Conservation (phyloP, 2,888 invertebrate genomes). For the Adela reaumurella region DNA sequence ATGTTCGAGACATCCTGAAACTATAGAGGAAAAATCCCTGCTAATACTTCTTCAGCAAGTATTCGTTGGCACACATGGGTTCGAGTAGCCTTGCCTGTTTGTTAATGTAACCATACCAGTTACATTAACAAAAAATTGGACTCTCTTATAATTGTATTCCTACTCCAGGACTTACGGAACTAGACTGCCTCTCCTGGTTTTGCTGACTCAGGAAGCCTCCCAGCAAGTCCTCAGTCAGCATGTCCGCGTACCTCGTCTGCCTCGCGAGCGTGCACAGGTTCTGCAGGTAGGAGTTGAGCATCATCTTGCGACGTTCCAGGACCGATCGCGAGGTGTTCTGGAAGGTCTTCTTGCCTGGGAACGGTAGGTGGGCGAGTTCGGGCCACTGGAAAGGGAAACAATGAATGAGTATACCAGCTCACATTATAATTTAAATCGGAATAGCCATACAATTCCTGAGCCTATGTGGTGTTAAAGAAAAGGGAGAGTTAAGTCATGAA, state of each 20-base stretch:
- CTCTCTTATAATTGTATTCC: too few species aligned
- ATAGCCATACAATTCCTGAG: too few species aligned
- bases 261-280: conserved; percentile 48
- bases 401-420: conserved; percentile 1
- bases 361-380: conserved; percentile 70
- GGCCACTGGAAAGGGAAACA: conserved; percentile 60
- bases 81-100: too few species aligned
- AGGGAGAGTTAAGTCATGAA: too few species aligned
- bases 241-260: conserved; percentile 34
- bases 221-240: conserved; percentile 36
- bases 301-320: conserved; percentile 77
- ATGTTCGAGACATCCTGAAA: too few species aligned
- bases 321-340: conserved; percentile 86
- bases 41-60: too few species aligned
- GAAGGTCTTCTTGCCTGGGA: conserved; percentile 92
- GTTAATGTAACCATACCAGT: too few species aligned
- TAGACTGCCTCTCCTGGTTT: conserved; percentile 41
- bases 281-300: conserved; percentile 78
- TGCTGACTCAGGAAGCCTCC: conserved; percentile 48
- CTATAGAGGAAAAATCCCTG: too few species aligned
- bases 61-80: too few species aligned
- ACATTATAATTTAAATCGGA: conserved; percentile 1
- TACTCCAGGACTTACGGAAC: conserved; percentile 35
- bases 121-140: too few species aligned
- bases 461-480: too few species aligned